Evolutionary conservation across 30 jellyfish, hydroid and myxozoan genomes (phyloP).

Genomic region (Aurelia sp.): DNA sequence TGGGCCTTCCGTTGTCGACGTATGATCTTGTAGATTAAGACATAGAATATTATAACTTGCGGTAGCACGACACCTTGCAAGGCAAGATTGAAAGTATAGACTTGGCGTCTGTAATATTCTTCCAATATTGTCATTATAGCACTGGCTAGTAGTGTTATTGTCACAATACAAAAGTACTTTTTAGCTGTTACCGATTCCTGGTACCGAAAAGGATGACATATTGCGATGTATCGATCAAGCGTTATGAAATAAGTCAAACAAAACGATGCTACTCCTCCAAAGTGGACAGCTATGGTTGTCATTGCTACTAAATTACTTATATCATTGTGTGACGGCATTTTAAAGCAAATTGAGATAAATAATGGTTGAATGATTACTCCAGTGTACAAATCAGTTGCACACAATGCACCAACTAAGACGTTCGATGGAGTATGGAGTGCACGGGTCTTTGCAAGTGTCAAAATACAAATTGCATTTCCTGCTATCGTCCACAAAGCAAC

Average conservation of each 20-base stretch:
- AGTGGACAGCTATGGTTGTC: background rate
- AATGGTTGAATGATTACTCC: conserved; percentile 7
- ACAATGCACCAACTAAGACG: conserved; percentile 1
- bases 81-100: background rate
- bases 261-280: background rate
- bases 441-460: conserved; percentile 6
- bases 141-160: background rate
- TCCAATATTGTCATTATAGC: background rate
- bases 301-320: background rate
- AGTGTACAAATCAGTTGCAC: background rate
- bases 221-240: conserved; percentile 19
- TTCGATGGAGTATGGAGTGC: conserved; percentile 5
- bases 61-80: background rate
- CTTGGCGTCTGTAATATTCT: background rate
- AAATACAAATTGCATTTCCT: conserved; percentile 5
- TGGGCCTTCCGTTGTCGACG: conserved; percentile 3
- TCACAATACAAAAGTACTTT: background rate
- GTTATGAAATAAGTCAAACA: background rate
- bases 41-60: background rate
- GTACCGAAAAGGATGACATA: conserved; percentile 13
- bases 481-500: background rate
- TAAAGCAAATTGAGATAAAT: background rate
- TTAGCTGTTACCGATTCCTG: background rate
- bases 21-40: background rate
- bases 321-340: background rate